Conservation (phyloP, 2,797 vertebrate species). For the Rhyacichthys aspro region DNA sequence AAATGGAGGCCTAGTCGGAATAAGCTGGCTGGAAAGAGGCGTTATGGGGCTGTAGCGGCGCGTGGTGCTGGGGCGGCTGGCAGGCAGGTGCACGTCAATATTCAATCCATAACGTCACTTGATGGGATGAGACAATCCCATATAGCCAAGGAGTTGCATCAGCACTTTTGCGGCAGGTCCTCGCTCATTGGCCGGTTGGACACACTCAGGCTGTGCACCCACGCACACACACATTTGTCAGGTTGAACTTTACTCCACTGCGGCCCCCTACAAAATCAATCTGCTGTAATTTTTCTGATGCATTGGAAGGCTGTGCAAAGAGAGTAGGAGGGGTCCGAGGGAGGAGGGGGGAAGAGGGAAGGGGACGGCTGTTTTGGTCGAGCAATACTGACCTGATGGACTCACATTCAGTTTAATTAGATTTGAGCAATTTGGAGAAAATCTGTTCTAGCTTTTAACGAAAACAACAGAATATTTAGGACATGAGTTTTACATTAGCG, state of each 20-base stretch:
- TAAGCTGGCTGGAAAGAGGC: neutral
- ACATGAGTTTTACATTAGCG: too few relatives aligned
- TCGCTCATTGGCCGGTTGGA: slow-evolving; percentile 33
- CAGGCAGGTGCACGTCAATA: slow-evolving; percentile 57
- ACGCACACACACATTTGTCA: slow-evolving; percentile 37
- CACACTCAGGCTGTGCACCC: neutral
- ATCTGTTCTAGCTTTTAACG: neutral
- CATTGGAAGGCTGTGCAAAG: slow-evolving; percentile 9
- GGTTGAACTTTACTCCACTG: slow-evolving; percentile 51
- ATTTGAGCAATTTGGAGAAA: slow-evolving; percentile 5
- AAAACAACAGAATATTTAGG: too few relatives aligned
- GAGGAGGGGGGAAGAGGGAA: neutral
- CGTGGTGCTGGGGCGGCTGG: slow-evolving; percentile 22
- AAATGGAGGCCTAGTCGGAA: neutral
- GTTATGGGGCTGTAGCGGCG: slow-evolving; percentile 1
- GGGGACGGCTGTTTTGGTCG: slow-evolving; percentile 5
- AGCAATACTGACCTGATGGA: neutral
- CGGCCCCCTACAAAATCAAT: slow-evolving; percentile 61
- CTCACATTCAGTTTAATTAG: neutral
- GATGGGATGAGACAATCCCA: slow-evolving; percentile 65
- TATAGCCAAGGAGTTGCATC: slow-evolving; percentile 47
- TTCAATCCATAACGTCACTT: slow-evolving; percentile 63
- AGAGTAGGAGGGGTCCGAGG: slow-evolving; percentile 6
- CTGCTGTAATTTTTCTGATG: slow-evolving; percentile 54
- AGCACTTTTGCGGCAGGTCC: slow-evolving; percentile 49